Evolutionary conservation across 2,797 vertebrate genomes (phyloP).

Genomic region (Carcharodon carcharias): DNA sequence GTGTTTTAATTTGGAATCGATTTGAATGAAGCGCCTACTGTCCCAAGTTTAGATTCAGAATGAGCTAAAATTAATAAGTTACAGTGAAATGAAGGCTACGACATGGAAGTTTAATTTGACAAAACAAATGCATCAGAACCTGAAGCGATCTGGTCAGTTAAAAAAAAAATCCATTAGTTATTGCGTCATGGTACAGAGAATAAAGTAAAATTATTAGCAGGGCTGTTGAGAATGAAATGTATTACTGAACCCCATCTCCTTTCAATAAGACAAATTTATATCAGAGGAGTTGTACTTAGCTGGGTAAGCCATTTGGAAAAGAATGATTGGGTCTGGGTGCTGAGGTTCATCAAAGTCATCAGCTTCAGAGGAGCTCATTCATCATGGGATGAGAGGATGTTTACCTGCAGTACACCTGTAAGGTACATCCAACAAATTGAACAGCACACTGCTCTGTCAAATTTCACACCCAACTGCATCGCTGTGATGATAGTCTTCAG

Average conservation of each 20-base stretch:
- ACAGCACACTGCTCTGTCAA: constrained; percentile 92
- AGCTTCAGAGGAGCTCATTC: constrained; percentile 81
- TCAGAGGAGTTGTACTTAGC: constrained; percentile 60
- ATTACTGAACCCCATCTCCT: constrained; percentile 71
- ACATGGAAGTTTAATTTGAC: constrained; percentile 47
- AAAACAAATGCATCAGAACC: constrained; percentile 40
- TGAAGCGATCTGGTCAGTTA: constrained; percentile 29
- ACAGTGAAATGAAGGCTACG: background rate
- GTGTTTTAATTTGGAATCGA: background rate
- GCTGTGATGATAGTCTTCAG: constrained; percentile 55
- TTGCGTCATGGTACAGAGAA: constrained; percentile 40
- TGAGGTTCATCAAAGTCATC: constrained; percentile 98
- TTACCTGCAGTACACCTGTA: constrained; percentile 95
- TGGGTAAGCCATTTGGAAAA: constrained; percentile 95
- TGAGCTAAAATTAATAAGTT: constrained; percentile 3
- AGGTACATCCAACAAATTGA: constrained; percentile 82
- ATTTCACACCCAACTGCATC: constrained; percentile 92
- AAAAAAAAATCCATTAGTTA: constrained; percentile 21
- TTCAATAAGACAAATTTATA: constrained; percentile 94
- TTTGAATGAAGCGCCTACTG: background rate
- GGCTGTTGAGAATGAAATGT: constrained; percentile 55
- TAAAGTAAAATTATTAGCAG: constrained; percentile 51
- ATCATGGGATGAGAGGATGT: constrained; percentile 87
- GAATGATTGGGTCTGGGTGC: constrained; percentile 82
- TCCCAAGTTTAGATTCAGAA: background rate